phyloP scores from a whole-genome alignment of 2,888 invertebrate species.

The Agriopis leucophaearia region DNA sequence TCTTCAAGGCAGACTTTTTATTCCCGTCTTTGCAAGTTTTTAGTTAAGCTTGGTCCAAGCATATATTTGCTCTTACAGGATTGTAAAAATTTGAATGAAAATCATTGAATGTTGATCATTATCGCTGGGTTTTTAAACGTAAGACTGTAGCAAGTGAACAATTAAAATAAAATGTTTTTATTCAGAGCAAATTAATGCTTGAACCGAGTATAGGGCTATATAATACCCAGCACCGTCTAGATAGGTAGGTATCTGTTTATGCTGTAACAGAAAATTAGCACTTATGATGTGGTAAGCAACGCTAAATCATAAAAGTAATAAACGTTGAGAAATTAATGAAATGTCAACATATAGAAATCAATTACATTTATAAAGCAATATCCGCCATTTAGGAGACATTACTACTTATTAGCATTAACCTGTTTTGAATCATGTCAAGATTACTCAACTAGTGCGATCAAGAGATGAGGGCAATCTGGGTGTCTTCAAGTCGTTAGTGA shows the following conservation, averaged over 20 bases:
- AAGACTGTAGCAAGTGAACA: too few relatives aligned
- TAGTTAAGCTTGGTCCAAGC: too few relatives aligned
- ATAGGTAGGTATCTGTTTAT: not conserved
- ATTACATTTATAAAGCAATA: slow-evolving; percentile 43
- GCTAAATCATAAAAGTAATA: slow-evolving; percentile 15
- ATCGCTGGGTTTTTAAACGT: too few relatives aligned
- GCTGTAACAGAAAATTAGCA: slow-evolving; percentile 15
- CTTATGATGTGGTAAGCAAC: slow-evolving; percentile 14
- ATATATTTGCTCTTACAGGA: too few relatives aligned
- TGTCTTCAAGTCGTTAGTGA: too few relatives aligned
- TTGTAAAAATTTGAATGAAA: too few relatives aligned
- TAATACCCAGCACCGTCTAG: not conserved
- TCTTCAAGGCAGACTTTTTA: too few relatives aligned
- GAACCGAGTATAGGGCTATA: too few relatives aligned
- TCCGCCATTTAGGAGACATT: slow-evolving; percentile 40
- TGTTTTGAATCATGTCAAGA: slow-evolving; percentile 36
- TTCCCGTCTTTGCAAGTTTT: too few relatives aligned
- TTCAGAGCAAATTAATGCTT: too few relatives aligned
- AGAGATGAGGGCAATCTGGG: not conserved
- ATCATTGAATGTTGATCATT: too few relatives aligned
- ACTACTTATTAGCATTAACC: slow-evolving; percentile 12
- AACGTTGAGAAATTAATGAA: slow-evolving; percentile 38
- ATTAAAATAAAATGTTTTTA: too few relatives aligned
- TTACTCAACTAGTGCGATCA: slow-evolving; percentile 28
- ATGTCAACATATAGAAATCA: slow-evolving; percentile 43